Conservation (phyloP, 2,888 invertebrate species). For the Nephrotoma guestfalica region DNA sequence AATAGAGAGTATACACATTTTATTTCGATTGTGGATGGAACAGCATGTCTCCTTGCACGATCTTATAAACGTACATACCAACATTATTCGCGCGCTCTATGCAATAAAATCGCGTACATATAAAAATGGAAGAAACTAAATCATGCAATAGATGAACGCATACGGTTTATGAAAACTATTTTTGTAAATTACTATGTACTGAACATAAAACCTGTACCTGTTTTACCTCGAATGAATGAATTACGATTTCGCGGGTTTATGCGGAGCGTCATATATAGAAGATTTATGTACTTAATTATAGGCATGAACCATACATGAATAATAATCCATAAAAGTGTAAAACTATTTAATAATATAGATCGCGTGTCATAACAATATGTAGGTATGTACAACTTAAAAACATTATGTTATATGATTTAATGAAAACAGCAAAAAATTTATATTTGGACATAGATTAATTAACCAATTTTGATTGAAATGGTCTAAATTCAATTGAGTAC, state of each 20-base stretch:
- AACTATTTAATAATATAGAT: no score
- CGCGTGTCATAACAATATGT: no score
- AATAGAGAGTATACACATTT: not conserved
- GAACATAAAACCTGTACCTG: not conserved
- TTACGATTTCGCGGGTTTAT: not conserved
- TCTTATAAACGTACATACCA: not conserved
- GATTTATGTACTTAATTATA: not conserved
- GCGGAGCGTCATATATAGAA: not conserved
- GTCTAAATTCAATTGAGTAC: no score
- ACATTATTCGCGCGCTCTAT: not conserved
- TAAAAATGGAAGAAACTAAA: not conserved
- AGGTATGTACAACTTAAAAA: no score
- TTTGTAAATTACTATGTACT: not conserved
- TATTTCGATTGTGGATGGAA: not conserved
- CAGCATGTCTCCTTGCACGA: not conserved
- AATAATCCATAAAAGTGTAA: no score
- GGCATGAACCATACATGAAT: not conserved
- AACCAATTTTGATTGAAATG: no score
- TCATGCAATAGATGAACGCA: not conserved
- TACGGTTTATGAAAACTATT: not conserved
- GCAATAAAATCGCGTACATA: not conserved
- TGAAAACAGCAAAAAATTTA: no score
- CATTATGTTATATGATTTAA: no score
- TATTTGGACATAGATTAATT: no score
- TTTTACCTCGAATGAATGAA: not conserved